Conservation (phyloP, 2,113 vertebrate genomes). For the Halichoeres trimaculatus region DNA sequence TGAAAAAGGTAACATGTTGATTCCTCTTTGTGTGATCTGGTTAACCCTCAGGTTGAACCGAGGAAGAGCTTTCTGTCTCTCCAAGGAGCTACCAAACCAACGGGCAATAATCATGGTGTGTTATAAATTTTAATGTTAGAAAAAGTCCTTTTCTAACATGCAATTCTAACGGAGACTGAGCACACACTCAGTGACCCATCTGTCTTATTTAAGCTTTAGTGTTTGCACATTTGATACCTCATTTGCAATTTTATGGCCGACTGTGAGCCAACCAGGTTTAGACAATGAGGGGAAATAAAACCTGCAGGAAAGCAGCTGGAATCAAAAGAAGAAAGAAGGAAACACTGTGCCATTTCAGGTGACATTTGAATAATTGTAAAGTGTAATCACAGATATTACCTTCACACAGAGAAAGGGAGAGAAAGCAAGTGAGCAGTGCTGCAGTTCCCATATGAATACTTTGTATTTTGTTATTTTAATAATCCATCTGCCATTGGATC, state of each 20-base stretch:
- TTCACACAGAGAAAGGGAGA: not conserved
- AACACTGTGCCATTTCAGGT: not conserved
- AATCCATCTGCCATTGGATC: not conserved
- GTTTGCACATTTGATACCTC: conserved; percentile 13
- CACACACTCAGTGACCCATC: not conserved
- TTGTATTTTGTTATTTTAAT: not conserved
- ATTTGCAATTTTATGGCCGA: conserved; percentile 14
- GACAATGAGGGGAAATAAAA: conserved; percentile 17
- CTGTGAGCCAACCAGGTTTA: conserved; percentile 25
- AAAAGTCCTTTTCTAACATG: not conserved
- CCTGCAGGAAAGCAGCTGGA: conserved; percentile 24
- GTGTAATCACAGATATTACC: conserved; percentile 25
- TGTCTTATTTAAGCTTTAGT: conserved; percentile 37
- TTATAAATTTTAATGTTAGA: too few species aligned
- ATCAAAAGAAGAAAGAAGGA: conserved; percentile 13
- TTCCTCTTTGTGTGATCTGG: not conserved
- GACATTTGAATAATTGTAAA: conserved; percentile 42
- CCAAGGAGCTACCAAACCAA: not conserved
- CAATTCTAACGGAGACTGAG: not conserved
- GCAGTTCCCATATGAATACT: conserved; percentile 1
- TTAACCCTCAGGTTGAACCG: not conserved
- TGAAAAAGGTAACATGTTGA: not conserved
- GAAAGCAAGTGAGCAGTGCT: not conserved
- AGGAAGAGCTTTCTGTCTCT: not conserved
- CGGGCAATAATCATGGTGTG: too few species aligned